These are phyloP conservation scores for Odontomachus brunneus DNA, from an alignment of 1,140 invertebrate genomes.

Conservation along the genomic window DNA sequence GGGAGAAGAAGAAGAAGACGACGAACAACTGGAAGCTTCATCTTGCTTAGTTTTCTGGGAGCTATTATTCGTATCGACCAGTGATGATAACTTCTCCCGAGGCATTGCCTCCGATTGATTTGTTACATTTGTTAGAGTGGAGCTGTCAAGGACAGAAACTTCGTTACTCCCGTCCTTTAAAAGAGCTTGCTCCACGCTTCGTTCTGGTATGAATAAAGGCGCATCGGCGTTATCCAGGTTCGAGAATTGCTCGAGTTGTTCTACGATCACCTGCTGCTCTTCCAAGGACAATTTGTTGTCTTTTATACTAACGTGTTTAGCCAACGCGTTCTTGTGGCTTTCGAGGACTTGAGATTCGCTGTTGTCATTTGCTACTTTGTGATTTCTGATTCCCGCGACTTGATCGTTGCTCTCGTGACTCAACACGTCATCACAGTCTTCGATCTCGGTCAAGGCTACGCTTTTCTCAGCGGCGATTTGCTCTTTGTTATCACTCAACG, in stretches of 20 bases:
- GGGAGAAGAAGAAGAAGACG: conserved; percentile 21
- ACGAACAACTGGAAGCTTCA: background rate
- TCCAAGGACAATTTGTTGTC: conserved; percentile 81
- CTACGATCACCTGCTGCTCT: conserved; percentile 86
- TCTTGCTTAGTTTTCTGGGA: background rate
- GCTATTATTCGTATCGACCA: background rate
- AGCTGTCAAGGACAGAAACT: background rate
- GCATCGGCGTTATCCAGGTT: conserved; percentile 84
- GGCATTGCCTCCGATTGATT: background rate
- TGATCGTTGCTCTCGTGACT: background rate
- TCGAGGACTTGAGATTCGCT: background rate
- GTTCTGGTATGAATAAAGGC: conserved; percentile 77
- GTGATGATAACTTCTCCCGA: background rate
- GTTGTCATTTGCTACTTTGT: background rate
- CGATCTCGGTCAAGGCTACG: conserved; percentile 64
- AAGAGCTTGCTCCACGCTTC: conserved; percentile 1
- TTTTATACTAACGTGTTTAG: background rate
- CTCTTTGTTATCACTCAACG: background rate
- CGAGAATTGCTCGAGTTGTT: conserved; percentile 87
- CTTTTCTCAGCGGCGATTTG: conserved; percentile 21
- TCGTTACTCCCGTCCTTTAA: background rate
- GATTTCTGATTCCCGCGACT: background rate
- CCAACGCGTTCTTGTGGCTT: background rate
- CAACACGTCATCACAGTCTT: background rate
- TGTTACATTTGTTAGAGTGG: background rate